Evolutionary conservation across 2,888 invertebrate species (phyloP).

Genomic region (Caenorhabditis sp.): DNA sequence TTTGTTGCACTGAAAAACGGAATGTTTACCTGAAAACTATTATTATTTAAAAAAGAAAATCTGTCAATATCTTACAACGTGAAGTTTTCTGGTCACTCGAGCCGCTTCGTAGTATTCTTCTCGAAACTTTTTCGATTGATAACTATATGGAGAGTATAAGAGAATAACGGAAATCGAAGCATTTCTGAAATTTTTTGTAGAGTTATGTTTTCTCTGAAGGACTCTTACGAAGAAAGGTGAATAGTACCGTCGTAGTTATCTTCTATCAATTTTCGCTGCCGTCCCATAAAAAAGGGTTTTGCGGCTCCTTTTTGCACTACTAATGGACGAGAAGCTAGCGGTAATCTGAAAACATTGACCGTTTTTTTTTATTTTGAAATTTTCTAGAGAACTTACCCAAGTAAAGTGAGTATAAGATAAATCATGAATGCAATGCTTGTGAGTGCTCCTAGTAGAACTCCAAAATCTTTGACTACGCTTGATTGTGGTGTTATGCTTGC

Average conservation of each 20-base stretch:
- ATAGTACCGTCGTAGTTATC: constrained; percentile 53
- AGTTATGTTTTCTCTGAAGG: neutral
- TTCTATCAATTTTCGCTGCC: constrained; percentile 46
- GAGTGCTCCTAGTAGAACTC: neutral
- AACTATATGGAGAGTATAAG: constrained; percentile 61
- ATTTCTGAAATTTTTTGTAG: constrained; percentile 20
- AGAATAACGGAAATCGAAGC: constrained; percentile 35
- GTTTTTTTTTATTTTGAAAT: too few relatives aligned
- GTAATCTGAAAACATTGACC: constrained; percentile 23
- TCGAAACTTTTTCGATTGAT: constrained; percentile 44
- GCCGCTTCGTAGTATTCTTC: constrained; percentile 46
- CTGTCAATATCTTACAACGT: constrained; percentile 20
- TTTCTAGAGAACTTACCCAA: constrained; percentile 32
- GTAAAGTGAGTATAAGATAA: constrained; percentile 17
- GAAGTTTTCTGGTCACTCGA: constrained; percentile 10
- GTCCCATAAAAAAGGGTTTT: constrained; percentile 50
- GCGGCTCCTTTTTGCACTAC: constrained; percentile 46
- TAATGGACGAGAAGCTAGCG: constrained; percentile 14
- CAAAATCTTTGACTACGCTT: constrained; percentile 18
- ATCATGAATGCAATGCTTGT: constrained; percentile 20
- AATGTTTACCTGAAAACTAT: constrained; percentile 19
- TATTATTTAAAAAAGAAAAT: too few relatives aligned
- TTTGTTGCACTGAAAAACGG: constrained; percentile 55
- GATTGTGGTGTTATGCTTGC: neutral
- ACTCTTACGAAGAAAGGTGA: constrained; percentile 19